Base-by-base conservation (phyloP, 2,888 invertebrate species). In the Amphipyra berbera region DNA sequence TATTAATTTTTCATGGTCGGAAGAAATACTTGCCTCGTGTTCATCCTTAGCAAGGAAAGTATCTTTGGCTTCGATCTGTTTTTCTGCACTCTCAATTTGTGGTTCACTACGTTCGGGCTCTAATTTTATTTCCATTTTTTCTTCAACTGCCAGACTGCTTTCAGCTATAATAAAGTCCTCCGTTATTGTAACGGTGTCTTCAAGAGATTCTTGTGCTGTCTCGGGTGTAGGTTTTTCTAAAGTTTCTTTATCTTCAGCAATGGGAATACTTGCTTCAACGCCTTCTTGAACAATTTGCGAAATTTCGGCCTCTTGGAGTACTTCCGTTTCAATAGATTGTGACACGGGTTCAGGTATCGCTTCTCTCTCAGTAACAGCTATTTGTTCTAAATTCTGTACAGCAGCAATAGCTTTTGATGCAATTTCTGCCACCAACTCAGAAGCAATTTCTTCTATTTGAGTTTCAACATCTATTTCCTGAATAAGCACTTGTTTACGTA, bases 341-440 rank as follows among this genome's bases (percentile, higher is more conserved):
- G 6, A 13, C 6, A 15, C 15, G 0, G 10, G 33, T 6, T 59
- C 44, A 33, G 44, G 21, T 0, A 33, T 10, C 6, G 13, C 7
- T 30, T 57, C 27, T 50, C 6, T 12, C 0, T 44, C n/a, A 6
- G 40, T 30, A 13, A 21, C 21, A 30, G 27, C 49, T 10, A 40
- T 14, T 2, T 57, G 56, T 3, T 54, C 42, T 13, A 68, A 52
- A 49, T 56, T 62, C 9, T 72, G 58, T 1, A 77, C 41, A 6
- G 55, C 35, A 41, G 68, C 48, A 15, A 74, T 48, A 12, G 70
- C 70, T 59, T 65, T 59, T 6, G 56, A 14, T 30, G 69, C 40
- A 48, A 78, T 70, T 60, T 67, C 68, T 15, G 68, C 44, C 8
- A 73, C 55, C 41, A 71, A 52, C 21, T 74, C 77, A 35, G 40